phyloP scores from a whole-genome alignment of 2,888 invertebrate species.

The Nomada lathburiana region DNA sequence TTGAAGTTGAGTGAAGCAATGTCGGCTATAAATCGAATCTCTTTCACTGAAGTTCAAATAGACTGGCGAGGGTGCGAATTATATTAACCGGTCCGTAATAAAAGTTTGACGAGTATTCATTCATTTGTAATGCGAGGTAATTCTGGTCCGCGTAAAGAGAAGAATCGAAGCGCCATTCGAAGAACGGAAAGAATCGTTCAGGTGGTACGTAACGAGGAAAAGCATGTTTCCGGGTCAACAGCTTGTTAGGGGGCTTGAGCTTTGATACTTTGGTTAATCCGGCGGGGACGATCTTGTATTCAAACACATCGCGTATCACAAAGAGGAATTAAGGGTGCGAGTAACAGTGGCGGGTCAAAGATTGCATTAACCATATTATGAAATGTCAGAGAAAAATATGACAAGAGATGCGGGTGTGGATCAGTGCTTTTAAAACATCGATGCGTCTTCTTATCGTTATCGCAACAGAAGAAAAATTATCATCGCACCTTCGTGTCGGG shows the following conservation, averaged over 20 bases:
- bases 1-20: no score
- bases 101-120: conserved; percentile 11
- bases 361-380: neutral
- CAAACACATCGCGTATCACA: neutral
- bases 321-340: neutral
- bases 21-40: no score
- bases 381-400: neutral
- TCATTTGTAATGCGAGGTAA: conserved; percentile 18
- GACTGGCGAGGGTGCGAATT: no score
- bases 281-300: neutral
- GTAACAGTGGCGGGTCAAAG: neutral
- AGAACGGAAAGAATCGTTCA: neutral
- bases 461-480: neutral
- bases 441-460: neutral
- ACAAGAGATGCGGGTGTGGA: neutral
- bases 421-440: neutral
- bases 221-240: conserved; percentile 29
- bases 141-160: neutral
- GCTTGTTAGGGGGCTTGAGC: conserved; percentile 8
- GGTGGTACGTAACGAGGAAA: neutral
- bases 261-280: conserved; percentile 10
- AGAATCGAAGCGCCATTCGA: neutral
- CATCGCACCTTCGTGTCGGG: conserved; percentile 12
- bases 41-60: no score
- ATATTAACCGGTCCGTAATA: no score